Base-by-base conservation (phyloP, 1,140 invertebrate genomes). In the Pectinophora gossypiella region DNA sequence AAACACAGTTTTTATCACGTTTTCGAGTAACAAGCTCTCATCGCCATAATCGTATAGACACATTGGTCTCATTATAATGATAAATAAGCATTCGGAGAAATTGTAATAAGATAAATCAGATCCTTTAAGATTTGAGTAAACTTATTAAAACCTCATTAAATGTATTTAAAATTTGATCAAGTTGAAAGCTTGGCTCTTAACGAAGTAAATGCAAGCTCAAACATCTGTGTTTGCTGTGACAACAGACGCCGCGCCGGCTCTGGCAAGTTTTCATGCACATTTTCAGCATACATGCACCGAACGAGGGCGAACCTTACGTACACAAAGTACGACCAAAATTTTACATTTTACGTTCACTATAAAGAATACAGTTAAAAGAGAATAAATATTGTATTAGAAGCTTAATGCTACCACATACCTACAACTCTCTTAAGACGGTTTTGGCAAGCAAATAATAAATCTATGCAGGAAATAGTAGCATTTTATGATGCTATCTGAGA, bases 1-100 rank as follows among this genome's bases (percentile, higher is more conserved):
- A 49, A 49, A 21, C 27, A 38, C 16, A 15, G 12, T 54, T 47
- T 36, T 48, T 27, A 38, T 32, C 5, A 21, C n/a, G 40, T 50
- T n/a, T 46, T 46, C 18, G 20, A 16, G 16, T 40, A 15, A 40
- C 36, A 40, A 40, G n/a, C 36, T 40, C 36, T 40, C 27, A 32
- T 12, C 27, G n/a, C 27, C 27, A 32, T 32, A 1, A 9, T 9
- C 27, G 27, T 9, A 32, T 32, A 32, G n/a, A 32, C 9, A 32
- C n/a, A 32, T 32, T 32, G n/a, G n/a, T n/a, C 27, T 32, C 27
- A 1, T 32, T 32, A 32, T 32, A 32, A 1, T 12, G n/a, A n/a
- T 3, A 32, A 32, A 32, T 32, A 23, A 23, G 4, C 9, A 32
- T 32, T 12, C 27, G 27, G 2, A n/a, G n/a, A n/a, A n/a, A n/a